Evolutionary conservation across 1,140 invertebrate genomes (phyloP).

Genomic region (Drosophila oshimai): DNA sequence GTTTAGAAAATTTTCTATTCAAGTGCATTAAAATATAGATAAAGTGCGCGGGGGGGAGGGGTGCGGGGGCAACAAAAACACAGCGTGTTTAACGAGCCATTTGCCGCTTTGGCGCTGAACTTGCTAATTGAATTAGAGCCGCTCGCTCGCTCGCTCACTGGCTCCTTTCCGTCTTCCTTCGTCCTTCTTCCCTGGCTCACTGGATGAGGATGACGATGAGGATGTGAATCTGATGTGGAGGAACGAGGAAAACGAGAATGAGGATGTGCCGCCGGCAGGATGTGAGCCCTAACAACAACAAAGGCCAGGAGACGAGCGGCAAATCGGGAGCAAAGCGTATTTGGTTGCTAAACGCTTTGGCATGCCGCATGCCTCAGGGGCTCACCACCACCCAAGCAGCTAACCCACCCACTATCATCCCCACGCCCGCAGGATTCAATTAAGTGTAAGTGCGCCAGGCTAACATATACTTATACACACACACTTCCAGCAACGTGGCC

Average conservation of each 20-base stretch:
- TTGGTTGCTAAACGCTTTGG: slow-evolving; percentile 71
- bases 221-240: too few relatives aligned
- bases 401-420: background rate
- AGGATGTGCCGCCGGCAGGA: slow-evolving; percentile 41
- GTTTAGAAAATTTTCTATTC: background rate
- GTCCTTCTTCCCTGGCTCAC: slow-evolving; percentile 22
- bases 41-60: background rate
- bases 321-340: slow-evolving; percentile 44
- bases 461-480: background rate
- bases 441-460: slow-evolving; percentile 71
- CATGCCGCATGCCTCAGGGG: slow-evolving; percentile 60
- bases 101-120: slow-evolving; percentile 78
- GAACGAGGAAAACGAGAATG: too few relatives aligned
- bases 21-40: background rate
- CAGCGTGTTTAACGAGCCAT: slow-evolving; percentile 80
- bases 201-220: background rate
- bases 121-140: slow-evolving; percentile 78
- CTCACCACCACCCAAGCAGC: slow-evolving; percentile 10
- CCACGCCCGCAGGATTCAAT: slow-evolving; percentile 76
- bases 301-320: background rate
- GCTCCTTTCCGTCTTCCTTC: too few relatives aligned
- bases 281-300: slow-evolving; percentile 32
- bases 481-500: background rate
- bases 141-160: slow-evolving; percentile 41
- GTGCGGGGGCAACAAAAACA: slow-evolving; percentile 40